Base-by-base conservation (phyloP, 2,113 vertebrate genomes). In the Nothobranchius kuhntae region DNA sequence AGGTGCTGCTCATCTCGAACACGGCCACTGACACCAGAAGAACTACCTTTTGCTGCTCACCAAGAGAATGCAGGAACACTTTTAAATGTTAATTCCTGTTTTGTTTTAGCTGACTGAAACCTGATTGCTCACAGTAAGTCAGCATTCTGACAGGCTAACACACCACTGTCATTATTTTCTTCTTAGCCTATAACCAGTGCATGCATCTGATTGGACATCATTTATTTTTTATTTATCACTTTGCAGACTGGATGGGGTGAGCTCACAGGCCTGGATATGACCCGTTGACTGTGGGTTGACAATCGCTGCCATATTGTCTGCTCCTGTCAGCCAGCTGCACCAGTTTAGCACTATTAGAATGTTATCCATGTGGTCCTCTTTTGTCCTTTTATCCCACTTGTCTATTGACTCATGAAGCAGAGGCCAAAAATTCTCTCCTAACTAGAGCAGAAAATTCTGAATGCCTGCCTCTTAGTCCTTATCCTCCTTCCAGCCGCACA, bases 381-480 rank as follows among this genome's bases (percentile, higher is more conserved):
- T 72, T 6, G 26, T 82, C 74, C 71, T 70, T 78, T 81, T 44
- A 76, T 72, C 64, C 71, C 42, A 65, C 57, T 80, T 74, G 69
- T 86, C 76, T 62, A 60, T 74, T 82, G 74, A 71, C 70, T 80
- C 65, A 70, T 48, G 78, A 64, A 82, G 63, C 65, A 78, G 68
- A 40, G 58, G 71, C 48, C 45, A 59, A 87, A 62, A 82, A 77
- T 70, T 72, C 57, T 48, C 50, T 56, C 73, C 50, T 79, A 89
- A 87, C 80, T 90, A 71, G 85, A 89, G 84, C 85, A 85, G 74
- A 86, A 90, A 81, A 85, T 86, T 66, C 48, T 9, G 10, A 81
- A 71, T 75, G 63, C 73, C 83, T 78, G 72, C 82, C 67, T 81
- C 73, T 68, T 62, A 78, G 70, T 60, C 60, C 57, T 69, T 53